Conservation (phyloP, 2,113 vertebrate species). For the Phalacrocorax carbo region DNA sequence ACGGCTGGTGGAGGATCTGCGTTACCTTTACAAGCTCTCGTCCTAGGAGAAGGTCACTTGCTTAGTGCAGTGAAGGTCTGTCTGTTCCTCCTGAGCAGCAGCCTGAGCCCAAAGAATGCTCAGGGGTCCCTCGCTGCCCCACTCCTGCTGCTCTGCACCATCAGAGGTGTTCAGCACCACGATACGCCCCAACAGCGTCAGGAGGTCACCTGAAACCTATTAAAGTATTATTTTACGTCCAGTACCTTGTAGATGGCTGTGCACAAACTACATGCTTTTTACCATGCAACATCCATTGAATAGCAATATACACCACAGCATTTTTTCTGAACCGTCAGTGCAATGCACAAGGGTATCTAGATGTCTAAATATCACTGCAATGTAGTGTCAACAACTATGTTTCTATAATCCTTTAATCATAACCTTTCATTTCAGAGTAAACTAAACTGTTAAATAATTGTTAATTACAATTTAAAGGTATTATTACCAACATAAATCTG, state of each 20-base stretch:
- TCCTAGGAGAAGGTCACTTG: too few species aligned
- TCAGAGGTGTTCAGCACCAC: rapidly evolving
- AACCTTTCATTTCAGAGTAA: neutral
- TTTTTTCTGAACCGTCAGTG: neutral
- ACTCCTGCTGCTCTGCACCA: rapidly evolving
- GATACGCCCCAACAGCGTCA: neutral
- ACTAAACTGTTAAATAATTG: neutral
- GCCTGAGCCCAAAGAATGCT: too few species aligned
- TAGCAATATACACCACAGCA: rapidly evolving
- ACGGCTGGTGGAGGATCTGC: neutral
- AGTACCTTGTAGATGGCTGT: rapidly evolving
- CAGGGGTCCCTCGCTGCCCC: rapidly evolving
- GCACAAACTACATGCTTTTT: neutral
- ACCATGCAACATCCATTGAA: rapidly evolving
- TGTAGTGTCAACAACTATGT: rapidly evolving
- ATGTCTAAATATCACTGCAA: rapidly evolving
- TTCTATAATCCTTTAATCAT: neutral
- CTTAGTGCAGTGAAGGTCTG: too few species aligned
- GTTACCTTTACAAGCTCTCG: neutral
- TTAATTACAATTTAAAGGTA: neutral
- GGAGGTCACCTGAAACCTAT: neutral
- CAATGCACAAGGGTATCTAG: rapidly evolving
- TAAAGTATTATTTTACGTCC: rapidly evolving
- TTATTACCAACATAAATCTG: neutral
- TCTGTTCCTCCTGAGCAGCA: neutral